Percentiles rank a stretch among this genome's conserved stretches.
Evolutionary conservation across 2,113 vertebrate genomes (phyloP).

Genomic region (Blennius ocellaris): DNA sequence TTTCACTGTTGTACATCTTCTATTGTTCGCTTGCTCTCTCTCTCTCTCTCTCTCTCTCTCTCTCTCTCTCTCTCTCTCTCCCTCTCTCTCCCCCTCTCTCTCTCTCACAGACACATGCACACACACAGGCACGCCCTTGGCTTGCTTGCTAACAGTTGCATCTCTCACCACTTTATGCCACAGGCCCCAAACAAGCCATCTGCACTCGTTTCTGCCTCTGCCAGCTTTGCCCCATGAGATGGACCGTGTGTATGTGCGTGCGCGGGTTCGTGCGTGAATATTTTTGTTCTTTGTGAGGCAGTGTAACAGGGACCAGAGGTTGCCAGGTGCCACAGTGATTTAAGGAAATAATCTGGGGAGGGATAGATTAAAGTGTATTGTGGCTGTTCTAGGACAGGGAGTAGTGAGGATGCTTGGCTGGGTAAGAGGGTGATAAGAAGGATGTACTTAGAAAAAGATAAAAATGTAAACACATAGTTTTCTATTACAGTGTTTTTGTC

Average conservation of each 20-base stretch:
- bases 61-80: no score
- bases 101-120: background rate
- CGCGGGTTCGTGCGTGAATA: background rate
- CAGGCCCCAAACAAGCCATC: conserved; percentile 71
- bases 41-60: conserved; percentile 12
- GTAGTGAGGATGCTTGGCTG: background rate
- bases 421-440: background rate
- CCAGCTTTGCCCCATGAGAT: conserved; percentile 59
- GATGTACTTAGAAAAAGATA: background rate
- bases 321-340: conserved; percentile 39
- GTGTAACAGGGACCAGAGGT: conserved; percentile 1
- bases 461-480: background rate
- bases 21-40: background rate
- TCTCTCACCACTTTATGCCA: conserved; percentile 63
- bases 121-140: background rate
- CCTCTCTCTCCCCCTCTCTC: background rate
- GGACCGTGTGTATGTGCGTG: conserved; percentile 30
- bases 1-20: background rate
- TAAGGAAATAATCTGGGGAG: conserved; percentile 27
- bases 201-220: conserved; percentile 58
- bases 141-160: conserved; percentile 49
- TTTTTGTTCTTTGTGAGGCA: background rate
- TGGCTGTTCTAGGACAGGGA: background rate
- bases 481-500: background rate
- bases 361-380: conserved; percentile 14